Percentiles rank a stretch among this genome's conserved stretches.
phyloP scores from a whole-genome alignment of 2,113 vertebrate species.

The Cyprinodon brontotheroides region DNA sequence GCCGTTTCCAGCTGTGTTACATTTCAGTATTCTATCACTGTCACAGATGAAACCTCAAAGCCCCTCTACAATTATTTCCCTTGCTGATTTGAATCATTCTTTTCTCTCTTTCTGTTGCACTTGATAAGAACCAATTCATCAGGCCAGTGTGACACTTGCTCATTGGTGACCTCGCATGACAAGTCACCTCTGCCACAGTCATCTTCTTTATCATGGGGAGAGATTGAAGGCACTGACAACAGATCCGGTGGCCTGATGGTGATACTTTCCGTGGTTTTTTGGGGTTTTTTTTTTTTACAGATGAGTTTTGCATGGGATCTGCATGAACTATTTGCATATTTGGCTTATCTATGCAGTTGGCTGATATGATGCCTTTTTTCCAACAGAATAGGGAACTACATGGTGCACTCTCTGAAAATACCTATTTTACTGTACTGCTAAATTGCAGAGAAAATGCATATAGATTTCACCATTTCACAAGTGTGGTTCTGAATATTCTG shows the following conservation, averaged over 20 bases:
- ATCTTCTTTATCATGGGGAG: constrained; percentile 3
- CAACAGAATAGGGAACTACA: background rate
- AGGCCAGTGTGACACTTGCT: constrained; percentile 38
- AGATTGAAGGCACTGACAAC: constrained; percentile 10
- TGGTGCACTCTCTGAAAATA: background rate
- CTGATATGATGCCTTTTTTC: constrained; percentile 25
- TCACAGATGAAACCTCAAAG: constrained; percentile 51
- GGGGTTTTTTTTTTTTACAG: constrained; percentile 4
- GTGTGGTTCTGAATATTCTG: background rate
- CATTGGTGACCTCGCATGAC: constrained; percentile 48
- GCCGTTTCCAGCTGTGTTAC: constrained; percentile 21
- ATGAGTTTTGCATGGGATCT: constrained; percentile 57
- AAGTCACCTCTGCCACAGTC: constrained; percentile 39
- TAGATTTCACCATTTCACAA: background rate
- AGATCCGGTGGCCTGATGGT: background rate
- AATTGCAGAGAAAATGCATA: background rate
- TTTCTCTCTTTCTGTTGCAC: constrained; percentile 26
- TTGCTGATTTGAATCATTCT: constrained; percentile 48
- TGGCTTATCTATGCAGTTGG: constrained; percentile 5
- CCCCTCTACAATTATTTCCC: constrained; percentile 59
- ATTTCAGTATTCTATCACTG: constrained; percentile 33
- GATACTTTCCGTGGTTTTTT: no score
- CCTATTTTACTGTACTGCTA: background rate
- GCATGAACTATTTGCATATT: constrained; percentile 52
- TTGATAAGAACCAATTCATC: constrained; percentile 53